Conservation (phyloP, 2,888 invertebrate genomes). For the Lasiommata megera region DNA sequence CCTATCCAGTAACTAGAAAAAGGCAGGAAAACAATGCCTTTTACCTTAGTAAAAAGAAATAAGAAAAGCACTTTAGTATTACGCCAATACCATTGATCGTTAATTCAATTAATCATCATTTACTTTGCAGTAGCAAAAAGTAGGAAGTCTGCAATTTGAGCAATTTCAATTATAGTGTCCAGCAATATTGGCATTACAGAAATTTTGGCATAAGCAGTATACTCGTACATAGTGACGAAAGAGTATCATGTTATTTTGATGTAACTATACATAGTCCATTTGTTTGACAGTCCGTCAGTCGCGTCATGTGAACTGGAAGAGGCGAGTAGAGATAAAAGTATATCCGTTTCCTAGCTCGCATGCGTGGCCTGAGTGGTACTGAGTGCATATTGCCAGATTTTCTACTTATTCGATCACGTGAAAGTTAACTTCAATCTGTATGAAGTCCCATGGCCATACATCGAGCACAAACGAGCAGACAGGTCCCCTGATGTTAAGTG, state of each 20-base stretch:
- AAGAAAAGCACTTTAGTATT: neutral
- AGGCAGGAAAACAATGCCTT: too few species aligned
- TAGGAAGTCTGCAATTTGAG: conserved; percentile 12
- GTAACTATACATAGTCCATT: neutral
- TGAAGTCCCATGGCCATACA: too few species aligned
- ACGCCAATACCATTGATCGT: neutral
- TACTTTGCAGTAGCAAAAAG: neutral
- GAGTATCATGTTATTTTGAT: neutral
- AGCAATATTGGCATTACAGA: neutral
- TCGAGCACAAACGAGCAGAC: too few species aligned
- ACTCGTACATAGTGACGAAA: neutral
- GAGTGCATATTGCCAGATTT: too few species aligned
- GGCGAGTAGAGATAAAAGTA: too few species aligned
- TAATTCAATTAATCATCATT: neutral
- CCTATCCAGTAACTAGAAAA: neutral
- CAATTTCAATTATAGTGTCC: neutral
- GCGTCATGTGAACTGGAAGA: too few species aligned
- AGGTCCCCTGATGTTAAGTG: too few species aligned
- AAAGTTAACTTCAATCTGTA: too few species aligned
- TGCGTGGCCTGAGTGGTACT: too few species aligned
- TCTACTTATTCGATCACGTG: too few species aligned
- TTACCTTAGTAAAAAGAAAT: neutral
- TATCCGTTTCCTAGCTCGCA: too few species aligned
- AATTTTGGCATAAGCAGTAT: neutral
- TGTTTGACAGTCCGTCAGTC: too few species aligned